Base-by-base conservation (phyloP, 2,113 vertebrate genomes). In the Megaceryle maxima region DNA sequence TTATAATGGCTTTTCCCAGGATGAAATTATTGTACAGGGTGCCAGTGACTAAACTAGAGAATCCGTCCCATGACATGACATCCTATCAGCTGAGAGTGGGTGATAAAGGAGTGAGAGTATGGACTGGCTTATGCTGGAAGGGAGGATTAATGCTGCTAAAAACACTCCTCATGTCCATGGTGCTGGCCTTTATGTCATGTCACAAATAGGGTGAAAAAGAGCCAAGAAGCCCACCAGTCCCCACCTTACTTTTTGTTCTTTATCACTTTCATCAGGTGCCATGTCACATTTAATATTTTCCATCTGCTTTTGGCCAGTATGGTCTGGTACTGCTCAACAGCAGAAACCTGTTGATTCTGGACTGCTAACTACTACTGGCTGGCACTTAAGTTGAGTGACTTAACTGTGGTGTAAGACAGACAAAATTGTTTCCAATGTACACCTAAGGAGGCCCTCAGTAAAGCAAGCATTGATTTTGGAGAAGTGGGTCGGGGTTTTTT, bases 401-500 rank as follows among this genome's bases (percentile, higher is more conserved):
- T 97, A 96, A 94, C 97, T 96, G 97, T 96, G 97, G 97, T 96
- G 97, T 95, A 92, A 97, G 98, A 96, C 95, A 97, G 98, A 97
- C 97, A 94, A 96, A 97, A 98, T 97, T 97, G 97, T 98, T 98
- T 98, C 97, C 98, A 98, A 93, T 90, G 96, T 97, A 98, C 98
- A 98, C 97, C 97, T 97, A 97, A 97, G 95, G 97, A 98, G 98
- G 97, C 97, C 98, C 97, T 98, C 98, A 97, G 96, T 88, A 98
- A 98, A 98, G 97, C 97, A 98, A 98, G 98, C 97, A 97, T 98
- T 98, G 97, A 97, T 97, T 98, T 98, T 98, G 98, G 98, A 98
- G 94, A 77, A 79, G 39, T 41, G 39, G 22, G 4, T 6, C 37
- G 4, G 39, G 39, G 39, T 10, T 41, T 41, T 41, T 41, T 41